Evolutionary conservation across 2,797 vertebrate genomes (phyloP).

Genomic region (Gallinago solitaria): DNA sequence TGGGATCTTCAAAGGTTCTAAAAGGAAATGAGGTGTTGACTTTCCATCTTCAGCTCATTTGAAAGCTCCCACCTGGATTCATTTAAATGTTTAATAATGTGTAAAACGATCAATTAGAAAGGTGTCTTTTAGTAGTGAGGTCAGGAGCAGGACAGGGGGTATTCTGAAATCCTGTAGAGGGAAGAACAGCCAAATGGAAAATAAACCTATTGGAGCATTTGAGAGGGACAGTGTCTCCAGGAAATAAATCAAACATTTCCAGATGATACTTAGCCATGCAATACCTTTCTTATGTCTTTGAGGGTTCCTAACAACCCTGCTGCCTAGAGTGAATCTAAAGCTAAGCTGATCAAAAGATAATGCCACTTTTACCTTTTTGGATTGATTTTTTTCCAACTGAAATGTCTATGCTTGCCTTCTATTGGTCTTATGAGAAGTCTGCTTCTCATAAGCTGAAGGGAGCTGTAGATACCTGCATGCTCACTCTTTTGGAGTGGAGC

Average conservation of each 20-base stretch:
- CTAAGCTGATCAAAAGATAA: background rate
- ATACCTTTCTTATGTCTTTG: background rate
- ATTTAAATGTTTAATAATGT: background rate
- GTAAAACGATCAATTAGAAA: background rate
- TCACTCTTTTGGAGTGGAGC: background rate
- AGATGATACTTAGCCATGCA: background rate
- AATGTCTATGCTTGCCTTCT: background rate
- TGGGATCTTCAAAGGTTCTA: background rate
- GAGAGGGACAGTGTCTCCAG: background rate
- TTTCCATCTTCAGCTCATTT: background rate
- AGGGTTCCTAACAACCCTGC: background rate
- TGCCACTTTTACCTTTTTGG: background rate
- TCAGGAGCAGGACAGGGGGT: background rate
- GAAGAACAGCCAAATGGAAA: background rate
- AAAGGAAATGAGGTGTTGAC: background rate
- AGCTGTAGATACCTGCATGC: background rate
- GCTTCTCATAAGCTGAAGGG: background rate
- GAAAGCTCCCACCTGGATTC: background rate
- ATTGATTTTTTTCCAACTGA: background rate
- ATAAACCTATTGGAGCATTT: background rate
- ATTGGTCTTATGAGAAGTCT: background rate
- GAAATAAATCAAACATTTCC: background rate
- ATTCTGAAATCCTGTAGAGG: background rate
- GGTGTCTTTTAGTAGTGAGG: background rate
- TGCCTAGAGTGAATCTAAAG: background rate